A percentile compares a stretch with the other conserved stretches of the same genome.
phyloP scores from a whole-genome alignment of 2,888 invertebrate species.

The Ochropleura leucogaster region DNA sequence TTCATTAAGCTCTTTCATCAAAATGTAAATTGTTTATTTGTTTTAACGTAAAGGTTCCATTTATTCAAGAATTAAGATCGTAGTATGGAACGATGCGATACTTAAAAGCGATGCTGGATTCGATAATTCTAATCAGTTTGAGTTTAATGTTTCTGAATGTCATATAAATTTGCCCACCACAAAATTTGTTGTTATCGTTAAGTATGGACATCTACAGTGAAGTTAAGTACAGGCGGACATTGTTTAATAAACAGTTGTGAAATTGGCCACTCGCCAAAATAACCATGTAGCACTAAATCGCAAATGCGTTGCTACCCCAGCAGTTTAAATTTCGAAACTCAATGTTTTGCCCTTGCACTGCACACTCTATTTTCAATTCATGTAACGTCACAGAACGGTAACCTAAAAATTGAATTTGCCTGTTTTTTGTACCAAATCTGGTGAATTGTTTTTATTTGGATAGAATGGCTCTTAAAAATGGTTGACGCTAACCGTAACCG shows the following conservation, averaged over 20 bases:
- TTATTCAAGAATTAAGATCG: background rate
- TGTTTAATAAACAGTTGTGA: background rate
- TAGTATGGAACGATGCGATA: background rate
- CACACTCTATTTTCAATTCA: background rate
- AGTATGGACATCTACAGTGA: background rate
- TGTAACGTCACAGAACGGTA: constrained; percentile 1
- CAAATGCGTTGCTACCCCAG: background rate
- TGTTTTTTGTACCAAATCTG: background rate
- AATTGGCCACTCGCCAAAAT: background rate
- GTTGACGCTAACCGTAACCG: background rate
- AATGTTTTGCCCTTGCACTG: background rate
- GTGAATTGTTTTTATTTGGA: background rate
- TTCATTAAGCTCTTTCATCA: constrained; percentile 45
- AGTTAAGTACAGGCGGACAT: background rate
- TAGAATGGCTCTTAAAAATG: background rate
- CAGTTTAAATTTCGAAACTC: background rate
- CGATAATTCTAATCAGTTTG: background rate
- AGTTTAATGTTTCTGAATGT: background rate
- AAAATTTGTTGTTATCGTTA: background rate
- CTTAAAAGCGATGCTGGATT: background rate
- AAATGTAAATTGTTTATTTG: background rate
- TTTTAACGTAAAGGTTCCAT: background rate
- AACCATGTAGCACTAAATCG: background rate
- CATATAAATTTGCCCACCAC: background rate
- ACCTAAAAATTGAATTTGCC: constrained; percentile 2